Conservation (phyloP, 2,113 vertebrate species). For the Pseudopodoces humilis region DNA sequence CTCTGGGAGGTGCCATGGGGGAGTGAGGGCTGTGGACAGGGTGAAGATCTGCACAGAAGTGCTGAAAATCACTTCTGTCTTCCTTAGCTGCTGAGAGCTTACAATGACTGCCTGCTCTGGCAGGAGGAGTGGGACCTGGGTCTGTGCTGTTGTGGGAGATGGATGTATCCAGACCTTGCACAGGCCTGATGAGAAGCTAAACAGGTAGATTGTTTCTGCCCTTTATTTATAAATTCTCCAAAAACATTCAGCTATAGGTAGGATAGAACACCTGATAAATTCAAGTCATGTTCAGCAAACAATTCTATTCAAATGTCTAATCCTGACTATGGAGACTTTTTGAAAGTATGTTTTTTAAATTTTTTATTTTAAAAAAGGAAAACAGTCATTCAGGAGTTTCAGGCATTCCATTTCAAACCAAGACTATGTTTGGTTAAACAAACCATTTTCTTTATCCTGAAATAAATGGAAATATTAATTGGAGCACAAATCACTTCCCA, state of each 20-base stretch:
- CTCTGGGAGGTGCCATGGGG: accelerated
- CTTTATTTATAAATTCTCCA: not conserved
- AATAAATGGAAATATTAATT: not conserved
- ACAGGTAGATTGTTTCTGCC: not conserved
- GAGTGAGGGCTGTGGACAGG: not conserved
- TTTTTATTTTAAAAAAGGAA: not conserved
- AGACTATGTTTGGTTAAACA: not conserved
- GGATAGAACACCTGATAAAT: not conserved
- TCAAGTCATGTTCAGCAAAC: not conserved
- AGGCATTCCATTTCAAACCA: not conserved
- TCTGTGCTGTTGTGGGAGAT: not conserved
- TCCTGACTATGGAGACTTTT: not conserved
- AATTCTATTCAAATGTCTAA: not conserved
- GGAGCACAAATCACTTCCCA: not conserved
- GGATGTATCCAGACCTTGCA: not conserved
- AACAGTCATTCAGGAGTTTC: not conserved
- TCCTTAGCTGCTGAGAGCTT: not conserved
- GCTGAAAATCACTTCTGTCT: not conserved
- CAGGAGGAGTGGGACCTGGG: not conserved
- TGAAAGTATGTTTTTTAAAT: not conserved
- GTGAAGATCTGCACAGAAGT: not conserved
- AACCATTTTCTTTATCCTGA: not conserved
- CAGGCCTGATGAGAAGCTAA: not conserved
- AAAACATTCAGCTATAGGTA: not conserved
- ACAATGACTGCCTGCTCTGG: not conserved